phyloP scores from a whole-genome alignment of 2,797 vertebrate species.

The Enteromius unitaeniatus region DNA sequence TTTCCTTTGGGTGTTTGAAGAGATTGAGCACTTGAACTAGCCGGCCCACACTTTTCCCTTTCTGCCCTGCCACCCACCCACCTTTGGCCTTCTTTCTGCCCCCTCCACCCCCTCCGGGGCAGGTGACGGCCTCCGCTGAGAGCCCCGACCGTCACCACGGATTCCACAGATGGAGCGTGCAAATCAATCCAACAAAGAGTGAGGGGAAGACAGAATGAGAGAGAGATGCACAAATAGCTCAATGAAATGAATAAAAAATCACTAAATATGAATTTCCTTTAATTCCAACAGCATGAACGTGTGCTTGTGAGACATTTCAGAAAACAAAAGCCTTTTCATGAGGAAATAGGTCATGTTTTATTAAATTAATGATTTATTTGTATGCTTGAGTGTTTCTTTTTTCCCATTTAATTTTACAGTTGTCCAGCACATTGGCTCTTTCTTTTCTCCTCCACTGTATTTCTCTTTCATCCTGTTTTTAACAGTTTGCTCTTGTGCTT shows the following conservation, averaged over 20 bases:
- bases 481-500: neutral
- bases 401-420: conserved; percentile 47
- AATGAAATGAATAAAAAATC: conserved; percentile 56
- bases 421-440: neutral
- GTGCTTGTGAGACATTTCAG: conserved; percentile 75
- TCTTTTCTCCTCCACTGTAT: conserved; percentile 36
- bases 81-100: conserved; percentile 62
- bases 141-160: conserved; percentile 91
- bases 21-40: conserved; percentile 20
- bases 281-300: conserved; percentile 44
- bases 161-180: conserved; percentile 99
- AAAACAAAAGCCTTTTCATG: conserved; percentile 51
- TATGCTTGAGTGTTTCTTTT: neutral
- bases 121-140: conserved; percentile 96
- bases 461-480: conserved; percentile 69
- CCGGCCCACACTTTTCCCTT: conserved; percentile 75
- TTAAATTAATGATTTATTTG: neutral
- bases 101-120: conserved; percentile 85
- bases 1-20: neutral
- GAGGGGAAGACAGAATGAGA: conserved; percentile 23
- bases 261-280: conserved; percentile 40
- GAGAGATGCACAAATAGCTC: conserved; percentile 66
- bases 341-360: neutral
- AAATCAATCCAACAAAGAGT: conserved; percentile 96
- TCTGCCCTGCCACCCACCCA: conserved; percentile 61